Evolutionary conservation across 1,140 invertebrate genomes (phyloP), one percentile per base, ranked within the genome.

Genomic region (Cydia strobilella): DNA sequence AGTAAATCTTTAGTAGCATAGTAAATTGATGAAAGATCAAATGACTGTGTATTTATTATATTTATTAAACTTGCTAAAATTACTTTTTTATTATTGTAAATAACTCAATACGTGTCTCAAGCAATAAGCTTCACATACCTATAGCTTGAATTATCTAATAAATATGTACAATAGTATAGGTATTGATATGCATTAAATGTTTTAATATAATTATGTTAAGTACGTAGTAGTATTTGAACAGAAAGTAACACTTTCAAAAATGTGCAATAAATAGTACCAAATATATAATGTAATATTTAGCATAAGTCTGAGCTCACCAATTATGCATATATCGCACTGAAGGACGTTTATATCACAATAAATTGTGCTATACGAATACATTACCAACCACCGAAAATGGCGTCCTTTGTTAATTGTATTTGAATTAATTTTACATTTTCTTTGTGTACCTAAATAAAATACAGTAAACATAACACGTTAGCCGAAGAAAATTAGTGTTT

Each of bases 101-200:
- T 79, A 81, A 2, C 59, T 69, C 39, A 76, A 80, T 83, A 90
- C 90, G 89, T 92, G 90, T 90, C 78, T 76, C 80, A 92, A 92
- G 90, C 90, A 92, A 92, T 92, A 92, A 89, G 79, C 62, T 83
- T 76, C 27, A 65, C 23, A 31, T 66, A 66, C 65, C 31, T 69
- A 69, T 31, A 35, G 35, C 13, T 18, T 59, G 10, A 59, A 20
- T 0, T 59, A 51, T 42, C 12, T 42, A 42, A 45, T 15, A 45
- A 42, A 45, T 15, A 45, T 45, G 42, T 59, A 59, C 20, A 20
- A 59, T 23, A 23, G 7, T 23, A 3, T 65, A 63, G n/a, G 25
- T 20, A 39, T 74, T n/a, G 25, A 59, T 62, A 74, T 31, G 20
- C 31, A 54, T 59, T 74, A 27, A 35, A 48, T 72, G 54, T 74